Base-by-base conservation (phyloP, 1,140 invertebrate species). In the Theocolax elegans region DNA sequence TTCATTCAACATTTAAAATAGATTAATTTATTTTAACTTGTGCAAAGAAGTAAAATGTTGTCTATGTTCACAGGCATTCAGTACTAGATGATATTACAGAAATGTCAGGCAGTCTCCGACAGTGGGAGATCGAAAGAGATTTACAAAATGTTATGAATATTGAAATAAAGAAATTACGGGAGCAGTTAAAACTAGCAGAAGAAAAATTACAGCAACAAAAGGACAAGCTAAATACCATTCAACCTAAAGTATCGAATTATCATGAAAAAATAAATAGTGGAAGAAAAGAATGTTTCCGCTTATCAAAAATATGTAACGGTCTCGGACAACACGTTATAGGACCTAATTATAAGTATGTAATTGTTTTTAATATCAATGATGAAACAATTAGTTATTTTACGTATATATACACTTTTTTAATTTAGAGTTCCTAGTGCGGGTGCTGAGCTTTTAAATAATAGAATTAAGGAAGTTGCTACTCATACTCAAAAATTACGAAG, bases 81-180 rank as follows among this genome's bases (percentile, higher is more conserved):
- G 78, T 85, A 6, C 40, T 85, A 48, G 76, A 79, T 48, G 81
- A 85, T 48, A 76, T 85, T 8, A 74, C 79, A 1, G 78, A 80
- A 53, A 79, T 86, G 71, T 81, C 81, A n/a, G 74, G 74, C 12
- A 77, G 72, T 19, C 75, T 85, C 38, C 78, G 79, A 38, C 76
- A 81, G 10, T 84, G 80, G 82, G 78, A 85, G 40, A 73, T 77
- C 46, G 83, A 86, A 46, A 75, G 79, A 29, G 76, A 83, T 51
- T 19, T 81, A 9, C 80, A 85, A 56, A 76, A 71, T 25, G 67
- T 62, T 19, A 42, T 83, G 1, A 71, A 53, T 10, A 59, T 38
- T 2, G 83, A 86, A 58, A 77, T 85, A 0, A 79, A 72, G 54
- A 80, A 77, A 40, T 72, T 85, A 2, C 74, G 75, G 3, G 75